Conservation (phyloP, 2,113 vertebrate genomes). For the Colistium nudipinnis region DNA sequence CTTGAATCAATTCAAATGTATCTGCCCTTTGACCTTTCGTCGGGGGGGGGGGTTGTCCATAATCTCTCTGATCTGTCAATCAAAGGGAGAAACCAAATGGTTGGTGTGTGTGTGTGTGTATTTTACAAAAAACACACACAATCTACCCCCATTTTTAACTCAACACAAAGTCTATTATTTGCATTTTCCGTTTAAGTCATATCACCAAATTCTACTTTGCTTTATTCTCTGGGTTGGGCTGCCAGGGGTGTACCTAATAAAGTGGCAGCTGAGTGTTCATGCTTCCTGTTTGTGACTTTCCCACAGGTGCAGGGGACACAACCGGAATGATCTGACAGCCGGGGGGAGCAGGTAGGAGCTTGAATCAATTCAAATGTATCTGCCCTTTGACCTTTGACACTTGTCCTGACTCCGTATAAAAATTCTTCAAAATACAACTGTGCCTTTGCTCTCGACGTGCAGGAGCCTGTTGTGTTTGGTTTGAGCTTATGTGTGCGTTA, state of each 20-base stretch:
- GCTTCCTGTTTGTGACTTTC: neutral
- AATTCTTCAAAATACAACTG: slow-evolving; percentile 37
- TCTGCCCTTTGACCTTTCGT: neutral
- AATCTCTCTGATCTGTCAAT: slow-evolving; percentile 48
- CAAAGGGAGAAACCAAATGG: slow-evolving; percentile 23
- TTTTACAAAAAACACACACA: too few species aligned
- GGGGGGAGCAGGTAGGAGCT: slow-evolving; percentile 42
- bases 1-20: neutral
- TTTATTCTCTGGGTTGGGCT: too few species aligned
- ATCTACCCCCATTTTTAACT: too few species aligned
- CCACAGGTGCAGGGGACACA: slow-evolving; percentile 37
- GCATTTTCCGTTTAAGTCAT: too few species aligned
- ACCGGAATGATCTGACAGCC: slow-evolving; percentile 8
- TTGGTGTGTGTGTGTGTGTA: neutral
- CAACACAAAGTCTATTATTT: too few species aligned
- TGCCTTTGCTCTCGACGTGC: slow-evolving; percentile 30
- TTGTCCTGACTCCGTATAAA: slow-evolving; percentile 62
- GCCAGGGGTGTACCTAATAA: neutral
- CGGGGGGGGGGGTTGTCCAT: slow-evolving; percentile 9
- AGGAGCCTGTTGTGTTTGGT: slow-evolving; percentile 35
- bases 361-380: neutral
- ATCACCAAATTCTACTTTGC: too few species aligned
- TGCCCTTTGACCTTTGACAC: neutral
- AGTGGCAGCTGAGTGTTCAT: neutral
- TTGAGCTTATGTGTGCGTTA: slow-evolving; percentile 42